Conservation (phyloP, 2,888 invertebrate species). For the Cepaea hortensis region DNA sequence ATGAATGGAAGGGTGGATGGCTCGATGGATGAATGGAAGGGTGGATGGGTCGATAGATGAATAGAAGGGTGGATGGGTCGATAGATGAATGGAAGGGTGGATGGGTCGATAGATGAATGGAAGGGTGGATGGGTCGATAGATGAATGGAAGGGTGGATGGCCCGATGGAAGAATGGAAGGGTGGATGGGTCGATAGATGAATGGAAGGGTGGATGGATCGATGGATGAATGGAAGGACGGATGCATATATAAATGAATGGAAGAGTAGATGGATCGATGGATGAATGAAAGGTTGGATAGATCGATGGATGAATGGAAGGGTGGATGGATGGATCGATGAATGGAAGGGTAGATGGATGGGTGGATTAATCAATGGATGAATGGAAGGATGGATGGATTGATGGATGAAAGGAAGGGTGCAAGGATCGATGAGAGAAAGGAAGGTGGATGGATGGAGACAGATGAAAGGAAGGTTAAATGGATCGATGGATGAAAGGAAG, state of each 20-base stretch:
- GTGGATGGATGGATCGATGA: not conserved
- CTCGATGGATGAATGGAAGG: no score
- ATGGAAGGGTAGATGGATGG: not conserved
- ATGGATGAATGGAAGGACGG: not conserved
- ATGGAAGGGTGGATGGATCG: not conserved
- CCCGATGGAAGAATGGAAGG: no score
- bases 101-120: no score
- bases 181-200: not conserved
- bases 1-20: not conserved
- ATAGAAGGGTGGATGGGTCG: not conserved
- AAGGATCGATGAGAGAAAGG: not conserved
- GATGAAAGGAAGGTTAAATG: not conserved
- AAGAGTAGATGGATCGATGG: not conserved
- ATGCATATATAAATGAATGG: not conserved
- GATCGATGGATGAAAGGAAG: not conserved
- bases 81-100: no score
- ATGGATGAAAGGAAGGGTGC: no score
- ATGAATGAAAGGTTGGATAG: not conserved
- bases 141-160: not conserved
- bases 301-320: constrained; percentile 1
- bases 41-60: not conserved
- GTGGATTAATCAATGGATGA: not conserved
- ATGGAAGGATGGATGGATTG: no score
- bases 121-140: no score
- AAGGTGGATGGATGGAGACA: not conserved